Evolutionary conservation across 2,888 invertebrate species (phyloP).

Genomic region (Sipunculus nudus): DNA sequence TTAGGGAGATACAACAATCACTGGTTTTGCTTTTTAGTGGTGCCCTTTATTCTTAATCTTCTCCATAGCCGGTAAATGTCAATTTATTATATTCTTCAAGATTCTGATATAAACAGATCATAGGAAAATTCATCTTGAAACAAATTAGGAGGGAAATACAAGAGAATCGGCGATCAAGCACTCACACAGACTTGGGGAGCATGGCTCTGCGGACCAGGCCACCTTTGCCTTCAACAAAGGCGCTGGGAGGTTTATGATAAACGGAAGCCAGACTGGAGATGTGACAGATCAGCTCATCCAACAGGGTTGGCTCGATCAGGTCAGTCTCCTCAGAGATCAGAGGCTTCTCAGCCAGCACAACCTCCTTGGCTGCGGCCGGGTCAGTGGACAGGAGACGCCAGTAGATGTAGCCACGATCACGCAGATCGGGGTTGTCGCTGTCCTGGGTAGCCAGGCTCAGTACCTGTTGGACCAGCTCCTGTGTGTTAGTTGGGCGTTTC

Average conservation of each 20-base stretch:
- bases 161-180: too few species aligned
- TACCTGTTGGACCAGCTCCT: conserved; percentile 95
- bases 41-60: too few species aligned
- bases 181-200: too few species aligned
- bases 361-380: conserved; percentile 99
- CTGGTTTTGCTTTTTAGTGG: too few species aligned
- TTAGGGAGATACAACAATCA: too few species aligned
- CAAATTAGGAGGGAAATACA: too few species aligned
- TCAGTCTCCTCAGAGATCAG: conserved; percentile 99
- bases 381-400: conserved; percentile 98
- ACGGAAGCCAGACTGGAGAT: conserved; percentile 98
- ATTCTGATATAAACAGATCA: too few species aligned
- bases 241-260: conserved; percentile 98
- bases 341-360: conserved; percentile 98
- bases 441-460: conserved; percentile 72
- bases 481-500: conserved; percentile 97
- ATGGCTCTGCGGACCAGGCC: conserved; percentile 69
- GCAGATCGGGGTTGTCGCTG: conserved; percentile 97
- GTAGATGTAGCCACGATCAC: conserved; percentile 99
- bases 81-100: too few species aligned
- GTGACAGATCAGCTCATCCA: conserved; percentile 98
- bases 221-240: conserved; percentile 88
- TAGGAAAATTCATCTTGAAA: too few species aligned
- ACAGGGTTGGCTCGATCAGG: conserved; percentile 92
- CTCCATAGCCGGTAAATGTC: too few species aligned